Evolutionary conservation across 2,113 vertebrate species (phyloP), one percentile per base, ranked within the genome.

Genomic region (Sardina pilchardus): DNA sequence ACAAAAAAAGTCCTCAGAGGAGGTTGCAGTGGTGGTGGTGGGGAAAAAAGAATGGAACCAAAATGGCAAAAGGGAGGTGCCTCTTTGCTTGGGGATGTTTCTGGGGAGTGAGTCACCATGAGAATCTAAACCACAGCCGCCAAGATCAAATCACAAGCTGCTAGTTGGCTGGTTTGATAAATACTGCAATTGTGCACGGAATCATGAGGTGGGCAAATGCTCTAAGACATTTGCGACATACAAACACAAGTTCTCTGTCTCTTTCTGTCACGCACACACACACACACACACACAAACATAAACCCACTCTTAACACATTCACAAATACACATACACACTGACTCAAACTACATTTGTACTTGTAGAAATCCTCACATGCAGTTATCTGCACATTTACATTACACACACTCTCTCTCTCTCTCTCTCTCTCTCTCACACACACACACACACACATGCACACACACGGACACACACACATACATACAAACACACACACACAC

Each of bases 211-310:
- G 71, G 4, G 71, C 12, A 5, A 10, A 34, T 12, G 17, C 30
- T 78, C 71, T 78, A 17, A 36, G 30, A 78, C 34, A 34, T 78
- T 10, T 16, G 30, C 14, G 8, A 30, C 56, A 36, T 24, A 85
- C 53, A 84, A 36, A 63, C 83, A 84, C 48, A 82, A 42, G 4
- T 42, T 0, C 39, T 42, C 39, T 42, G 39, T 42, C 2, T 42
- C 39, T 42, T 42, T 42, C 39, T 42, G 39, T 42, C 59, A 17
- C 82, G 82, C 9, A 50, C 53, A 59, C 16, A 34, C 82, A 81
- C 75, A 67, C 83, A 67, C 53, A 63, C 36, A 56, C 84, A 82
- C 80, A 45, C 81, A 83, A 9, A 63, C 86, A 71, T 80, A 71
- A 19, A 12, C 53, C 39, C 42, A 48, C 42, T 50, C 45, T n/a